Evolutionary conservation across 1,140 invertebrate species (phyloP).

Genomic region (Halictus rubicundus): DNA sequence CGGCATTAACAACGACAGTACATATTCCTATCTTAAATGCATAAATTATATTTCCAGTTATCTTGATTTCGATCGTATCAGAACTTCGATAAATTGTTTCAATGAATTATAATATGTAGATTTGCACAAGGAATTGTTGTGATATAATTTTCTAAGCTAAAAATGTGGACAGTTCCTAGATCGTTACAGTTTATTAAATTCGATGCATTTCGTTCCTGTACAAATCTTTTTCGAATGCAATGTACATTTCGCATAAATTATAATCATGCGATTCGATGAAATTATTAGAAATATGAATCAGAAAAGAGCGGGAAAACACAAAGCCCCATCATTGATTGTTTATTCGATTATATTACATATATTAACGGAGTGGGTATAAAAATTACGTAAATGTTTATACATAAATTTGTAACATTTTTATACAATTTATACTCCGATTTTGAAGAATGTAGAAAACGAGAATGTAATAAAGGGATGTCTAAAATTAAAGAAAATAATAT

Average conservation of each 20-base stretch:
- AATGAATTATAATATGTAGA: neutral
- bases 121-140: neutral
- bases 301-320: neutral
- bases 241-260: neutral
- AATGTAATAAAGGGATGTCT: conserved; percentile 14
- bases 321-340: neutral
- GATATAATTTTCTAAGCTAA: neutral
- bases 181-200: neutral
- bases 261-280: neutral
- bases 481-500: neutral
- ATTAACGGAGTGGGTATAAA: neutral
- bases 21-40: conserved; percentile 9
- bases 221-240: neutral
- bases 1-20: neutral
- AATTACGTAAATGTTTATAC: neutral
- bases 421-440: conserved; percentile 25
- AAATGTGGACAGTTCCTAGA: neutral
- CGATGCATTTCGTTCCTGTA: neutral
- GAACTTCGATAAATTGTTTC: neutral
- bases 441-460: conserved; percentile 1
- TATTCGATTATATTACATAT: too few species aligned
- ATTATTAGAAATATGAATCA: neutral
- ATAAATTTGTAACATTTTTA: conserved; percentile 20
- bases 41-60: conserved; percentile 12
- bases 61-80: neutral